Conservation (phyloP, 2,797 vertebrate species). For the Danio aesculapii region DNA sequence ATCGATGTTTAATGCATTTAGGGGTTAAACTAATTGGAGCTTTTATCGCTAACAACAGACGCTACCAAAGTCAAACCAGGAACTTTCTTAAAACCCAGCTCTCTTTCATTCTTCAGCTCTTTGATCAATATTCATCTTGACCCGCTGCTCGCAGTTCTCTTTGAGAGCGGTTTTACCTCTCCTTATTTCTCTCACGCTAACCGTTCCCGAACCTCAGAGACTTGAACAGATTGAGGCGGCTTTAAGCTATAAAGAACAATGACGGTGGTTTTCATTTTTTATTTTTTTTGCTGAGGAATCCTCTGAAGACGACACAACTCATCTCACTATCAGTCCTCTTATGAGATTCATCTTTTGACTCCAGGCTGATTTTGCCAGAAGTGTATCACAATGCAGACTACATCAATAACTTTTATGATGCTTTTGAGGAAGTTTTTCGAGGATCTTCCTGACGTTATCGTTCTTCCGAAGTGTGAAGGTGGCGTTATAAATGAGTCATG, state of each 20-base stretch:
- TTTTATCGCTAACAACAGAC: not conserved
- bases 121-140: constrained; percentile 71
- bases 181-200: constrained; percentile 63
- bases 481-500: constrained; percentile 14
- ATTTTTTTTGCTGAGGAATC: not conserved
- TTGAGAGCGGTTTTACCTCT: constrained; percentile 69
- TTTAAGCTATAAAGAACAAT: constrained; percentile 19
- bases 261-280: not conserved
- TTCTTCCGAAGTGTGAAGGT: not conserved
- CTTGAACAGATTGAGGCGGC: constrained; percentile 53
- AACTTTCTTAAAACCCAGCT: constrained; percentile 56
- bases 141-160: constrained; percentile 63
- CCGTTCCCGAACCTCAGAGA: constrained; percentile 63
- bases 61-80: constrained; percentile 60
- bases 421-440: not conserved
- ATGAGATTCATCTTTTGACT: constrained; percentile 20
- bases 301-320: not conserved
- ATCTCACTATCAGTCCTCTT: not conserved
- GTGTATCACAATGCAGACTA: not conserved
- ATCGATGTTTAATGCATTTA: too few relatives aligned
- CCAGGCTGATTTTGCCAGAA: constrained; percentile 16
- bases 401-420: constrained; percentile 37
- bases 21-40: not conserved
- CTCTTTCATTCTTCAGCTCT: constrained; percentile 59
- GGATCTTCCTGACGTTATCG: not conserved